These are phyloP conservation scores for Lasioglossum leucozonium DNA, from an alignment of 2,888 invertebrate species.

Conservation along the genomic window DNA sequence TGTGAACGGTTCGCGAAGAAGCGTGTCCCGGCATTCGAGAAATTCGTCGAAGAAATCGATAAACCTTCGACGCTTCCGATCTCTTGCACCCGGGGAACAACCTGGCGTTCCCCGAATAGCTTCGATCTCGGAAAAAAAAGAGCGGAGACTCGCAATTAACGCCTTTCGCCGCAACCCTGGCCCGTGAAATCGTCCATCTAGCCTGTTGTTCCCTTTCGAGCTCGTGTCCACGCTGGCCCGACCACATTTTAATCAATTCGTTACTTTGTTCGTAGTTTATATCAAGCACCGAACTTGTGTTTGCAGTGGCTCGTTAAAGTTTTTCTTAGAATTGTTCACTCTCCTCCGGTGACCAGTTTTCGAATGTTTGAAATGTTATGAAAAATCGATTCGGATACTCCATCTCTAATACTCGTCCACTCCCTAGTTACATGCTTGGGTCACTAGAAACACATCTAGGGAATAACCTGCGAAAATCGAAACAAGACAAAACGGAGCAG, in stretches of 20 bases:
- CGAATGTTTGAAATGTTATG: too few species aligned
- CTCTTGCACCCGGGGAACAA: conserved; percentile 37
- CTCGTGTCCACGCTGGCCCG: background rate
- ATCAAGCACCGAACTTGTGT: background rate
- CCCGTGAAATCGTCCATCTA: background rate
- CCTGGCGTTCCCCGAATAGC: conserved; percentile 44
- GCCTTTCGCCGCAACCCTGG: background rate
- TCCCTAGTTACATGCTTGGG: background rate
- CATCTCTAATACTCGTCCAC: too few species aligned
- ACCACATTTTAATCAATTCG: background rate
- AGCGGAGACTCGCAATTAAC: conserved; percentile 24
- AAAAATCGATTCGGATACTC: too few species aligned
- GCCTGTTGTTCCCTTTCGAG: background rate
- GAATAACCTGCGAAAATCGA: background rate
- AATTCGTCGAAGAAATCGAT: conserved; percentile 72
- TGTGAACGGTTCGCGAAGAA: conserved; percentile 68
- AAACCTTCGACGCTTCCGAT: conserved; percentile 58
- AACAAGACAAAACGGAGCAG: background rate
- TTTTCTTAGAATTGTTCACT: background rate
- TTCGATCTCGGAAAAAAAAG: conserved; percentile 8
- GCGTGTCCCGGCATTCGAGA: conserved; percentile 67
- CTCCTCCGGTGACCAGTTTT: background rate
- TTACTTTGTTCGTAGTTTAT: background rate
- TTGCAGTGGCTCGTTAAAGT: background rate
- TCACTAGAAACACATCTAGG: background rate